Evolutionary conservation across 2,113 vertebrate species (phyloP).

Genomic region (Phaethornis superciliosus): DNA sequence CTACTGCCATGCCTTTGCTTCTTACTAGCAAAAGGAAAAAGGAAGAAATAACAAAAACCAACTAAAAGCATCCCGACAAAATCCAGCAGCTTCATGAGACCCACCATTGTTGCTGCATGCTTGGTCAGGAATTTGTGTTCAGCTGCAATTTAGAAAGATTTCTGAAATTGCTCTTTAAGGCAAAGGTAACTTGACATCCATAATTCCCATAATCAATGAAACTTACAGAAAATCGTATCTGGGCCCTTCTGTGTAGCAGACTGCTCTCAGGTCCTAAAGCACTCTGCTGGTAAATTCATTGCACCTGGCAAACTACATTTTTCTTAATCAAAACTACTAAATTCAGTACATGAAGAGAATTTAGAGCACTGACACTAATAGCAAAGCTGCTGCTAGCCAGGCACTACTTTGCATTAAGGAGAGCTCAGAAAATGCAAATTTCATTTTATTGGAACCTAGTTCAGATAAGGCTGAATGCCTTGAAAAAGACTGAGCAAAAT

Average conservation of each 20-base stretch:
- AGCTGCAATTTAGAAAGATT: neutral
- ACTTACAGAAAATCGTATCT: neutral
- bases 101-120: neutral
- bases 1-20: neutral
- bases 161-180: slow-evolving; percentile 1
- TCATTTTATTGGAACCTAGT: neutral
- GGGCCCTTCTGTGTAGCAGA: neutral
- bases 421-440: neutral
- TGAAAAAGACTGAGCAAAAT: neutral
- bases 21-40: neutral
- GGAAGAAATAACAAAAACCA: neutral
- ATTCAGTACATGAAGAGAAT: neutral
- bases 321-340: slow-evolving; percentile 2
- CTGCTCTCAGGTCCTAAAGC: neutral
- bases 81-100: neutral
- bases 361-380: neutral
- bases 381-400: slow-evolving; percentile 5
- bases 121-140: slow-evolving; percentile 30
- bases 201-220: slow-evolving; percentile 38
- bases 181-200: neutral
- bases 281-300: slow-evolving; percentile 27
- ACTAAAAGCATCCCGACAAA: neutral
- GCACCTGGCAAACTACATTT: slow-evolving; percentile 6
- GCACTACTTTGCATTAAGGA: neutral
- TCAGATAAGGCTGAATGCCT: neutral